Percentiles rank a stretch among this genome's conserved stretches.
Evolutionary conservation across 2,797 vertebrate species (phyloP).

Genomic region (Spheniscus humboldti): DNA sequence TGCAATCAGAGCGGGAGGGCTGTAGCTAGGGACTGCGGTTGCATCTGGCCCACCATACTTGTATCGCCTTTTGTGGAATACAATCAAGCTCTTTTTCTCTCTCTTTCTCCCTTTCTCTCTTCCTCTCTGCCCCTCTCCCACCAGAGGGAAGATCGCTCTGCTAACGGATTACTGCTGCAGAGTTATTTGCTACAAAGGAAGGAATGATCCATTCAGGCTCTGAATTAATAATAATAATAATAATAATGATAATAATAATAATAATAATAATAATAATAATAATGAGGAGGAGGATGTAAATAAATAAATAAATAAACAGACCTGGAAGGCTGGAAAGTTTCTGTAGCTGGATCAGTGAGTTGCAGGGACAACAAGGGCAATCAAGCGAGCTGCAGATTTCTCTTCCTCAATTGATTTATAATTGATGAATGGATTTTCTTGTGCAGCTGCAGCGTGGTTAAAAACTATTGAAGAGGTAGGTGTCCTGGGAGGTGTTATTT

Average conservation of each 20-base stretch:
- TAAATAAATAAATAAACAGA: not conserved
- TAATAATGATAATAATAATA: not conserved
- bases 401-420: slow-evolving; percentile 54
- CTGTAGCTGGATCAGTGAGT: not conserved
- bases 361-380: slow-evolving; percentile 4
- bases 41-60: not conserved
- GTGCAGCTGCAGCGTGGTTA: not conserved
- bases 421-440: slow-evolving; percentile 59
- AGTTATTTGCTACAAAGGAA: slow-evolving; percentile 14
- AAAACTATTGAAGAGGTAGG: slow-evolving; percentile 36
- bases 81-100: not conserved
- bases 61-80: not conserved
- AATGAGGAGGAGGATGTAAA: not conserved
- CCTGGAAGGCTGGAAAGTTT: not conserved
- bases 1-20: not conserved
- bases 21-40: not conserved
- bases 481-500: slow-evolving; percentile 49
- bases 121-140: not conserved
- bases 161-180: not conserved
- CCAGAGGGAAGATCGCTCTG: not conserved
- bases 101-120: not conserved
- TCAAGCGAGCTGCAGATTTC: not conserved
- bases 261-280: not conserved
- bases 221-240: not conserved
- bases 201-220: not conserved